Conservation (phyloP, 2,888 invertebrate species). For the Pachliopta kotzebuea region DNA sequence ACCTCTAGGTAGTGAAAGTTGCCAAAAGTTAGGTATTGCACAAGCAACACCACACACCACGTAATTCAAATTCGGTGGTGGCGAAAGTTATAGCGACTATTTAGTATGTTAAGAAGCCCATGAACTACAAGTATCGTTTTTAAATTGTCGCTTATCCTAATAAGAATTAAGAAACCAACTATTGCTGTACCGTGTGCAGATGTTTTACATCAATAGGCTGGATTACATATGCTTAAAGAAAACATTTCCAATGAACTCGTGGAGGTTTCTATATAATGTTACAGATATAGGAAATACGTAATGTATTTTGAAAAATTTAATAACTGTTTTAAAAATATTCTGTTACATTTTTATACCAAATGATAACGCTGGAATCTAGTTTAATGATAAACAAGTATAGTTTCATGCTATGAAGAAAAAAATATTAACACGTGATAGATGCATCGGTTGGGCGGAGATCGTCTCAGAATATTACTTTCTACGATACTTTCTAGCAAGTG, state of each 20-base stretch:
- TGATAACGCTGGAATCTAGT: conserved; percentile 31
- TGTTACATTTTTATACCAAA: neutral
- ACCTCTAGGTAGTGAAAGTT: conserved; percentile 69
- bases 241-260: no score
- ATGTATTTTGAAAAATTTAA: no score
- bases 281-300: neutral
- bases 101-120: conserved; percentile 22
- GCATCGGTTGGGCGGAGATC: conserved; percentile 65
- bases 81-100: conserved; percentile 66
- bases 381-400: conserved; percentile 26
- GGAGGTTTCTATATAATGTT: no score
- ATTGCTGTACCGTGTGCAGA: neutral
- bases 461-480: conserved; percentile 76
- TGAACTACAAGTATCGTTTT: conserved; percentile 2
- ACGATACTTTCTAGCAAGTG: conserved; percentile 79
- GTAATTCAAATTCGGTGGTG: conserved; percentile 74
- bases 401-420: conserved; percentile 48
- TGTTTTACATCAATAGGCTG: neutral
- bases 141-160: conserved; percentile 10
- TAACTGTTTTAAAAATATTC: no score
- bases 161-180: conserved; percentile 1
- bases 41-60: conserved; percentile 62
- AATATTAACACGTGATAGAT: conserved; percentile 63
- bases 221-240: neutral
- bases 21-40: conserved; percentile 76